Evolutionary conservation across 30 jellyfish, hydroid and myxozoan genomes (phyloP).

Genomic region (Aurelia sp.): DNA sequence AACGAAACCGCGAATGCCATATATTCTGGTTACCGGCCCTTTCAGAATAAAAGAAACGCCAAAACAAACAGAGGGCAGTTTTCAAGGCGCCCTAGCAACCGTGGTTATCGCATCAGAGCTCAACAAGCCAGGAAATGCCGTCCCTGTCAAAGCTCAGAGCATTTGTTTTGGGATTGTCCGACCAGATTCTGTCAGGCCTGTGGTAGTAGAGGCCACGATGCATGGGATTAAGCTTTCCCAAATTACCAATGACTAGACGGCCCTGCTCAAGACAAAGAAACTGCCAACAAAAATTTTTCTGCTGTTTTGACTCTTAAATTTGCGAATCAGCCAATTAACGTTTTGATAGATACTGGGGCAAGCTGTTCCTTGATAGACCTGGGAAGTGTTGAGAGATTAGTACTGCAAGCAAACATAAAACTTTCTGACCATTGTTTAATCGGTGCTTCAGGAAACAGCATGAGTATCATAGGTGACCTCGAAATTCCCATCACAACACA

Average conservation of each 20-base stretch:
- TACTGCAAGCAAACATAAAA: background rate
- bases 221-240: constrained; percentile 59
- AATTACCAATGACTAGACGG: constrained; percentile 47
- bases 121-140: constrained; percentile 47
- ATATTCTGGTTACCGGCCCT: too few relatives aligned
- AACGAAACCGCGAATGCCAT: background rate
- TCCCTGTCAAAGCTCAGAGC: constrained; percentile 52
- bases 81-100: too few relatives aligned
- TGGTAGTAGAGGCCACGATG: constrained; percentile 52
- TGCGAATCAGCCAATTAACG: constrained; percentile 3
- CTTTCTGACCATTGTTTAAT: constrained; percentile 2
- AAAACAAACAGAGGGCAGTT: too few relatives aligned
- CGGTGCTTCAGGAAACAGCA: constrained; percentile 56
- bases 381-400: constrained; percentile 35
- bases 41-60: too few relatives aligned
- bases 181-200: constrained; percentile 58
- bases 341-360: constrained; percentile 64
- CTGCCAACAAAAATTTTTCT: constrained; percentile 11
- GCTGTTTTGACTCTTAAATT: constrained; percentile 43
- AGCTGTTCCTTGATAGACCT: constrained; percentile 52
- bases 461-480: constrained; percentile 38
- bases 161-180: constrained; percentile 49
- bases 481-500: background rate
- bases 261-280: background rate
- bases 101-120: constrained; percentile 2